These are phyloP conservation scores for Antitype chi DNA, from an alignment of 2,888 invertebrate genomes.

Conservation along the genomic window DNA sequence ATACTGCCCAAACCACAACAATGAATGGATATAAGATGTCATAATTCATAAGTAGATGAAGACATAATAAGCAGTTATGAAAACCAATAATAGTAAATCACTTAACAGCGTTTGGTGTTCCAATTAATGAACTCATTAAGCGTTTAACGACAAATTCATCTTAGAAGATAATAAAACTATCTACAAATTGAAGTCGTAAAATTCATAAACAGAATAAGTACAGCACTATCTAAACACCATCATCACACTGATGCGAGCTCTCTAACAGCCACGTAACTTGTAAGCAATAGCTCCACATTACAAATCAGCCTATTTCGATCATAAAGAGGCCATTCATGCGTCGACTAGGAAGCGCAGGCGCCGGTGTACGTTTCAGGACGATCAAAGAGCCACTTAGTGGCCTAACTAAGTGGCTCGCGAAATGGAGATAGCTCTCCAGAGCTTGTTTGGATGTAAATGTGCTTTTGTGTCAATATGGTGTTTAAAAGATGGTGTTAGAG, in stretches of 20 bases:
- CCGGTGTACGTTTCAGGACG: constrained; percentile 74
- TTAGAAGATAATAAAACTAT: neutral
- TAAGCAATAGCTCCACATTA: constrained; percentile 57
- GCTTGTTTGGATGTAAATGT: constrained; percentile 56
- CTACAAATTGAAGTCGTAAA: neutral
- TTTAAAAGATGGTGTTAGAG: constrained; percentile 6
- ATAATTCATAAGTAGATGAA: neutral
- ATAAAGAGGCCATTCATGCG: constrained; percentile 77
- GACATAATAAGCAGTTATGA: neutral
- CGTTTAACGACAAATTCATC: neutral
- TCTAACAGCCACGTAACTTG: constrained; percentile 40
- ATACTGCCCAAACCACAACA: neutral
- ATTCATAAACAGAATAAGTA: constrained; percentile 1
- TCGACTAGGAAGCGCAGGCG: constrained; percentile 77
- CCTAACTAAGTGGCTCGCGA: constrained; percentile 61
- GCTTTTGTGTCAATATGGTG: constrained; percentile 47
- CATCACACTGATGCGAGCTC: constrained; percentile 6
- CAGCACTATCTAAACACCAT: constrained; percentile 16
- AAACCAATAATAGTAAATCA: neutral
- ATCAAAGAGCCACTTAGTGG: constrained; percentile 82
- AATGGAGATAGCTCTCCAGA: constrained; percentile 66
- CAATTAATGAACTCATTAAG: neutral
- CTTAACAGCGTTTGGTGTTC: neutral
- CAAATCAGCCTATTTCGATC: constrained; percentile 70
- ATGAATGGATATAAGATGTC: neutral